Conservation (phyloP, 2,113 vertebrate genomes). For the Mus spicilegus region DNA sequence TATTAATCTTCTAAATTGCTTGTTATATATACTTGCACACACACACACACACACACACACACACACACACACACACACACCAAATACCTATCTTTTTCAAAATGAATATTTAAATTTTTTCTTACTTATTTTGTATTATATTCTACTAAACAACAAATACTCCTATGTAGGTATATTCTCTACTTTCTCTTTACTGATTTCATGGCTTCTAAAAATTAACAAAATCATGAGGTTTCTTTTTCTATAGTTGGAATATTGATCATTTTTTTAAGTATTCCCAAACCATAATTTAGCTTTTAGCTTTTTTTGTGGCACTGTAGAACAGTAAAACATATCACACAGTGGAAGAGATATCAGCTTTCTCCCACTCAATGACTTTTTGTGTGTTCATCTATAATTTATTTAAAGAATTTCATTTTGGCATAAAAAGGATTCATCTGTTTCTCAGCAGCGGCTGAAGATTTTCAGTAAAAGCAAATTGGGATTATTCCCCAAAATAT, state of each 20-base stretch:
- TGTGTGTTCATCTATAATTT: constrained; percentile 57
- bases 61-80: not conserved
- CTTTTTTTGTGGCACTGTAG: constrained; percentile 23
- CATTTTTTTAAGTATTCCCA: constrained; percentile 25
- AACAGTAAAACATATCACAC: constrained; percentile 22
- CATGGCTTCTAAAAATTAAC: not conserved
- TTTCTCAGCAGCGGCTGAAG: constrained; percentile 49
- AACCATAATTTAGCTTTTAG: constrained; percentile 16
- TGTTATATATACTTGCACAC: not conserved
- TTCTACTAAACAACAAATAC: not conserved
- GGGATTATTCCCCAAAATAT: constrained; percentile 38
- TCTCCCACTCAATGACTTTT: constrained; percentile 69
- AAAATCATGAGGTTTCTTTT: not conserved
- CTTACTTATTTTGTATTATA: not conserved
- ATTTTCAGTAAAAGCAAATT: constrained; percentile 47
- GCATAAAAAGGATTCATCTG: constrained; percentile 67
- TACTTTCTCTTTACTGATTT: not conserved
- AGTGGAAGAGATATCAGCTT: constrained; percentile 42
- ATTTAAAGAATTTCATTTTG: constrained; percentile 69
- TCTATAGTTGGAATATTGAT: not conserved
- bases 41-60: not conserved
- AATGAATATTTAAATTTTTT: not conserved
- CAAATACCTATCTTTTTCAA: not conserved
- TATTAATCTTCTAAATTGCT: not conserved
- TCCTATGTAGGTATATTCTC: not conserved